Evolutionary conservation across 37 sponge, comb jelly and placozoan species (phyloP).

Genomic region (Axinella damicornis): DNA sequence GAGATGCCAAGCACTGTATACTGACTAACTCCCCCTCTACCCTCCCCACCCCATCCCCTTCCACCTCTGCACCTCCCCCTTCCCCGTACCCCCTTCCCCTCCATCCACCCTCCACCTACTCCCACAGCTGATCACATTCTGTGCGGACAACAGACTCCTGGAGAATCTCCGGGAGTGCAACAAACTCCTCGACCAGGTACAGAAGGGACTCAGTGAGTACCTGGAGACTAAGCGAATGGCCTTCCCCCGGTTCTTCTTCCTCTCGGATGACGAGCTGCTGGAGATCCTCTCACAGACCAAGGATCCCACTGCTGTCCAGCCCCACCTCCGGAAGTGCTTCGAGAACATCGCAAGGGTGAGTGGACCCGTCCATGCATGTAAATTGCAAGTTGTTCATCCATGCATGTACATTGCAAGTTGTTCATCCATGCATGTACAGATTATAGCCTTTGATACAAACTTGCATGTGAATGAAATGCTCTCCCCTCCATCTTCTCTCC

Average conservation of each 20-base stretch:
- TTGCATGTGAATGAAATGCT: too few species aligned
- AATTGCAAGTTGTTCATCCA: neutral
- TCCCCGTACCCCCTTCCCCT: neutral
- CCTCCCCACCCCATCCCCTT: too few species aligned
- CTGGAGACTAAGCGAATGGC: constrained; percentile 97
- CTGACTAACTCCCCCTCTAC: too few species aligned
- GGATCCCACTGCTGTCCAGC: constrained; percentile 99
- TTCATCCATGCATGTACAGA: too few species aligned
- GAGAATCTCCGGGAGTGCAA: constrained; percentile 98
- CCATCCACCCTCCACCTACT: neutral
- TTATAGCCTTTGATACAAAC: too few species aligned
- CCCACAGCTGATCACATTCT: constrained; percentile 86
- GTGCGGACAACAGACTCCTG: constrained; percentile 91
- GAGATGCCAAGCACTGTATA: too few species aligned
- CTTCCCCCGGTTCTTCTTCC: constrained; percentile 99
- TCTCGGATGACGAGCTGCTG: constrained; percentile 98
- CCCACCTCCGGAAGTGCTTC: constrained; percentile 99
- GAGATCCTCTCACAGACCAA: constrained; percentile 99
- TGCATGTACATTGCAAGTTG: neutral
- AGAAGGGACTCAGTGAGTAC: constrained; percentile 99
- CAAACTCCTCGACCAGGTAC: constrained; percentile 97
- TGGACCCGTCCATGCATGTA: too few species aligned
- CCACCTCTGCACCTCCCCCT: too few species aligned
- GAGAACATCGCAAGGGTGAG: constrained; percentile 93
- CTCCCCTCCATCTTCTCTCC: too few species aligned